Evolutionary conservation across 1,140 invertebrate genomes (phyloP), one percentile per base, ranked within the genome.

Genomic region (Heliconius melpomene): DNA sequence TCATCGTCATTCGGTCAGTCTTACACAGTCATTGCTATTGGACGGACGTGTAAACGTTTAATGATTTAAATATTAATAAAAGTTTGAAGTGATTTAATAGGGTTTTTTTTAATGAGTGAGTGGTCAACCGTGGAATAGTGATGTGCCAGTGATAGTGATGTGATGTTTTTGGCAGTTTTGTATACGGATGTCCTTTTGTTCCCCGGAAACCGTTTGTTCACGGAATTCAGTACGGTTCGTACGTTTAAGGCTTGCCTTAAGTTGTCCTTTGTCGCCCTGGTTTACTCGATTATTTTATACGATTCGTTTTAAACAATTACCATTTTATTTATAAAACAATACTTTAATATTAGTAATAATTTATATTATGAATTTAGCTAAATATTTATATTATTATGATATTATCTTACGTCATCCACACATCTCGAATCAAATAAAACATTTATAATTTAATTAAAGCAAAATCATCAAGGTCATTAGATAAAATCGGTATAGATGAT

Each of bases 1-100:
- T 79, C 52, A 66, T 77, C 84, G 81, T 60, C 83, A 77, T 76
- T 74, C 77, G 84, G 85, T 87, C 88, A 90, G 89, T 91, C 86
- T 90, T 84, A 78, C 73, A 75, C 77, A 54, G 40, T 74, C 78
- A 36, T 74, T 79, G 74, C 78, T 72, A 75, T 20, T 80, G 46
- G 77, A 23, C 72, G 81, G 87, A 88, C 86, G 87, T 79, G 60
- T 75, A 72, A 70, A 18, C 75, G 82, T 71, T 75, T 80, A 46
- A 20, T 40, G 77, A 82, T 76, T 70, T 83, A 50, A 38, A 74
- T 88, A 77, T 79, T 81, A 81, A 82, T 74, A 36, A 80, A 80
- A 84, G 78, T 85, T 77, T 32, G 29, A 11, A 23, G 76, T 77
- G 78, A 84, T 85, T 80, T 70, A 36, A 32, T 50, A 46, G 32